Conservation (phyloP, 2,113 vertebrate species). For the Struthio camelus region DNA sequence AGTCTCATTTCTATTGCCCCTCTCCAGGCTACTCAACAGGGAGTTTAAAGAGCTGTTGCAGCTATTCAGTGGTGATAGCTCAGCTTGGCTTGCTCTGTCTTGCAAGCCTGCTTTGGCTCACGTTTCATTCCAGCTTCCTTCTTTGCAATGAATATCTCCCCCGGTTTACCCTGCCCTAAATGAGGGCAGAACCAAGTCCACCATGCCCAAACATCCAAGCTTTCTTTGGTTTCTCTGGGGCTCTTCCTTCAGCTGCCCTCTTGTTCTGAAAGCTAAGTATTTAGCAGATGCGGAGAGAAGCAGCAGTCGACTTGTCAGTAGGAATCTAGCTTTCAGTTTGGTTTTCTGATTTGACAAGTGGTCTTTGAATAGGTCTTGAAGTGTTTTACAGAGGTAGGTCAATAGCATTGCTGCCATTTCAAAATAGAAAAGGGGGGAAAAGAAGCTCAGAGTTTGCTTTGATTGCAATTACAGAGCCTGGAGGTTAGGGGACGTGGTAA, state of each 20-base stretch:
- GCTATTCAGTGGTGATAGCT: not conserved
- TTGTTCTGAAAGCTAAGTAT: not conserved
- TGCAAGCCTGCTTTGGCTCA: accelerated
- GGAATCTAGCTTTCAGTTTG: not conserved
- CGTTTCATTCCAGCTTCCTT: not conserved
- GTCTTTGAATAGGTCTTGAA: not conserved
- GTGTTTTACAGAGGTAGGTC: not conserved
- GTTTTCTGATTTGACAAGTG: not conserved
- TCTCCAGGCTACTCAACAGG: not conserved
- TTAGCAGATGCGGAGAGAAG: not conserved
- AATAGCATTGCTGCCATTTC: not conserved
- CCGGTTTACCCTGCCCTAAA: not conserved
- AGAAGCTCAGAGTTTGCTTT: not conserved
- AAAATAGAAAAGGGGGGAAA: conserved; percentile 28
- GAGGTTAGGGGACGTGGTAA: not conserved
- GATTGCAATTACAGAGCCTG: not conserved
- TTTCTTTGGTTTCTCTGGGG: not conserved
- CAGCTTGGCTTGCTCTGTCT: not conserved
- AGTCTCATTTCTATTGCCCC: not conserved
- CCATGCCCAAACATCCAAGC: no score
- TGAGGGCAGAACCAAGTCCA: not conserved
- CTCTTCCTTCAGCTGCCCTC: not conserved
- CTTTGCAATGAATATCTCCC: not conserved
- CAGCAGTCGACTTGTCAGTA: not conserved
- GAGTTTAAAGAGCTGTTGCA: not conserved